Base-by-base conservation (phyloP, 2,797 vertebrate genomes). In the Hydrolagus colliei region DNA sequence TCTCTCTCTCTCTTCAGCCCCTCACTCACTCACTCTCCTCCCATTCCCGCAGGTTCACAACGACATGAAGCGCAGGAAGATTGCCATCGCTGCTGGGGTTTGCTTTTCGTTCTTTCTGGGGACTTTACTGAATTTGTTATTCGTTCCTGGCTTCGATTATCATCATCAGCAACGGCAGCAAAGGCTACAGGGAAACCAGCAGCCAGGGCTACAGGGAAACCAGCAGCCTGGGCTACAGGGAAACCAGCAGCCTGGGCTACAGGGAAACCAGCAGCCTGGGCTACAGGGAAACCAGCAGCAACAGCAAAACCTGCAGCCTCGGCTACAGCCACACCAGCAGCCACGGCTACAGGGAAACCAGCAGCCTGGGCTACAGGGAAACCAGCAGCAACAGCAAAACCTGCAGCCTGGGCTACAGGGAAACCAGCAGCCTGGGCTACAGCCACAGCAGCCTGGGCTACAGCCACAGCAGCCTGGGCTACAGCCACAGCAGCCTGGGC, bases 91-190 rank as follows among this genome's bases (percentile, higher is more conserved):
- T 77, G 94, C 90, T 79, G 95, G 93, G 67, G 93, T 95, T 88
- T 95, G 94, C 88, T 88, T 95, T 84, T 95, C 94, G 86, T 95
- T 95, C 89, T 92, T 95, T 87, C 90, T 96, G 88, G 95, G 94
- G 87, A 94, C 94, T 61, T 89, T 95, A 85, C 92, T 96, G 88
- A 95, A 94, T 90, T 89, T 95, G 87, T 92, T 96, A 85, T 94
- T 94, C 87, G 89, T 93, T 20, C 95, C 95, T 18, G 94, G 94
- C 86, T 93, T 95, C 74, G 95, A 95, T 86, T 94, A 91, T 86
- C 93, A 90, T 20, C 91, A 90, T 27, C 89, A 86, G 18, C 86
- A 16, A 0, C 77, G 41, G 8, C 52, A 4, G 1, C 62, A 79
- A 2, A 80, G 84, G 72, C 4, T 20, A 27, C 86, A 79, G 78